Evolutionary conservation across 2,113 vertebrate genomes (phyloP), one percentile per base, ranked within the genome.

Genomic region (Xiphorhynchus elegans): DNA sequence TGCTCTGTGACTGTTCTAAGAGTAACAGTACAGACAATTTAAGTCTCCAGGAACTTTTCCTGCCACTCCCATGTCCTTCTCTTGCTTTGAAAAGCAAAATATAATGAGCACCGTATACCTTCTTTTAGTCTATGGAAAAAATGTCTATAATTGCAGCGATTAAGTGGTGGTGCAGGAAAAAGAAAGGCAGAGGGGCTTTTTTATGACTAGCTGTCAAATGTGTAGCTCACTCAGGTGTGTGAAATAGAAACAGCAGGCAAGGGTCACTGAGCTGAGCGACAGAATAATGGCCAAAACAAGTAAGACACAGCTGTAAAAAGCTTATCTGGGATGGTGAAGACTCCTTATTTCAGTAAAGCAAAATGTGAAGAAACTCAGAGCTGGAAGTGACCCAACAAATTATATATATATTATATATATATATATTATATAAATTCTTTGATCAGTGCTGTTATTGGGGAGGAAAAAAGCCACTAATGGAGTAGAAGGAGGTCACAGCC

Each of bases 21-120:
- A 42, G 8, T 73, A 37, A 40, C 15, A 16, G 8, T 37, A 52
- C 0, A 0, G 33, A 44, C 2, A 7, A 46, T 1, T 2, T 52
- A 64, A 56, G 60, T 33, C 8, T 33, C 42, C 14, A 59, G 26
- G 26, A 68, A 42, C 33, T 39, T 80, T 63, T 35, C 17, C 19
- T 1, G 1, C 26, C 14, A 25, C 6, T 77, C 6, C 59, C 16
- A 37, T 5, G 3, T 28, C 6, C 6, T 77, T 67, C 7, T 69
- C 59, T 37, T 58, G 7, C 23, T 78, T 60, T 81, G 53, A 39
- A 87, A 58, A 84, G 37, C 8, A 52, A 73, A 86, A 77, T 39
- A 39, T 35, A 89, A 69, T 5, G 4, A 59, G 6, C 12, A 9
- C 6, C 64, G 1, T 14, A 50, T 29, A 17, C 10, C 3, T 89